Evolutionary conservation across 2,888 invertebrate genomes (phyloP), one percentile per base, ranked within the genome.

Genomic region (Dasypolia templi): DNA sequence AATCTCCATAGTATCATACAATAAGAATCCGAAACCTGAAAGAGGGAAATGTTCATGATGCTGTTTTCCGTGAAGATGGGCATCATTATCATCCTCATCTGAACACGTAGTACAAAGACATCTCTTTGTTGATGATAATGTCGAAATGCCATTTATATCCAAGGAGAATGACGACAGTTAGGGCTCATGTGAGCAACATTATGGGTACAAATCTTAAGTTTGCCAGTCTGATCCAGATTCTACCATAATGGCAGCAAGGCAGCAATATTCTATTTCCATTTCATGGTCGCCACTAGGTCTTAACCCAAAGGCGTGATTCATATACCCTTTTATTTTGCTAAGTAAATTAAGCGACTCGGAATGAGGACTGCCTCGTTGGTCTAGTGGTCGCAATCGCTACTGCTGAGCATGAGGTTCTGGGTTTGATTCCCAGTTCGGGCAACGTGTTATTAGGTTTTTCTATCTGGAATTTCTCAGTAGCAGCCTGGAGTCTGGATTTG

Each of bases 201-300:
- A 97, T 98, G 91, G 99, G 99, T 4, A 97, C 99, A 84, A 98
- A 99, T 95, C 98, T 99, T 1, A 97, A 97, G 9, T 98, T 99
- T 92, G 97, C 97, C 0, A n/a, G n/a, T 22, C 11, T 39, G 39
- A 39, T 61, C 39, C n/a, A 26, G 39, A 26, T 11, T 39, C 26
- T 26, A 61, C 11, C 61, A 11, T 42, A 62, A 62, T 26, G 12
- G 12, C 26, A 26, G 42, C 12, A 26, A 11, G 19, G 39, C 19
- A 11, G 3, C 11, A 6, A 19, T 39, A 61, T 35, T 14, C 14
- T 44, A 14, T 62, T 62, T 63, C 14, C 44, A 44, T 44, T 22
- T 7, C 22, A 44, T 14, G 17, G 7, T 1, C 26, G 11, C 39
- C 11, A 19, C 17, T n/a, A 2, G 11, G 39, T 42, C 11, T n/a